Conservation (phyloP, 2,888 invertebrate genomes). For the Eilema sororculum region DNA sequence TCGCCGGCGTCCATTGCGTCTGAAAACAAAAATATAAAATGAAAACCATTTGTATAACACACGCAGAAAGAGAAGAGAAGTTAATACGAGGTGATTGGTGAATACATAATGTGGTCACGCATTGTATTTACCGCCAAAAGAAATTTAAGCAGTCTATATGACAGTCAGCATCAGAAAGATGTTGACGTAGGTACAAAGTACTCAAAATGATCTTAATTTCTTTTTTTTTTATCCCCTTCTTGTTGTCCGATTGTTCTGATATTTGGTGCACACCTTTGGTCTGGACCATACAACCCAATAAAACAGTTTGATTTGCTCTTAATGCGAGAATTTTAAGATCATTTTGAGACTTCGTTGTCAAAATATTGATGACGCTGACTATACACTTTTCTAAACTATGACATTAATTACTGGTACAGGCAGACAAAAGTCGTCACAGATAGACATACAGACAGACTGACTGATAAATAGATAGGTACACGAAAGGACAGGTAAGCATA, state of each 20-base stretch:
- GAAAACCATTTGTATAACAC: neutral
- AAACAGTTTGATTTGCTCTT: no score
- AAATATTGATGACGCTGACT: no score
- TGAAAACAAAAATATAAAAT: constrained; percentile 48
- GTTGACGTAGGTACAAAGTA: no score
- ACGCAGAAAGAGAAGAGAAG: neutral
- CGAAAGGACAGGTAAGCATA: neutral
- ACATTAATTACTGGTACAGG: neutral
- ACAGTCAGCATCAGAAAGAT: no score
- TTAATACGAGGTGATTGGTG: neutral
- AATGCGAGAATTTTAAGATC: no score
- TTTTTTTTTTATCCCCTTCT: no score
- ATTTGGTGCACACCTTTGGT: no score
- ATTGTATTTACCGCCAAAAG: neutral
- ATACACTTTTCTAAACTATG: neutral
- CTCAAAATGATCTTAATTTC: no score
- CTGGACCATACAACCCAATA: no score
- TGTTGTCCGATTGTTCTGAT: no score
- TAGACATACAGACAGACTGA: neutral
- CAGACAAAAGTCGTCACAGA: neutral
- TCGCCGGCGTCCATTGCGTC: constrained; percentile 92
- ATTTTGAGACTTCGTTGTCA: no score
- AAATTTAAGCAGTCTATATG: neutral
- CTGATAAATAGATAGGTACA: neutral
- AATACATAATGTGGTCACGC: neutral